phyloP scores from a whole-genome alignment of 1,140 invertebrate genomes.

The Drosophila sulfurigaster region DNA sequence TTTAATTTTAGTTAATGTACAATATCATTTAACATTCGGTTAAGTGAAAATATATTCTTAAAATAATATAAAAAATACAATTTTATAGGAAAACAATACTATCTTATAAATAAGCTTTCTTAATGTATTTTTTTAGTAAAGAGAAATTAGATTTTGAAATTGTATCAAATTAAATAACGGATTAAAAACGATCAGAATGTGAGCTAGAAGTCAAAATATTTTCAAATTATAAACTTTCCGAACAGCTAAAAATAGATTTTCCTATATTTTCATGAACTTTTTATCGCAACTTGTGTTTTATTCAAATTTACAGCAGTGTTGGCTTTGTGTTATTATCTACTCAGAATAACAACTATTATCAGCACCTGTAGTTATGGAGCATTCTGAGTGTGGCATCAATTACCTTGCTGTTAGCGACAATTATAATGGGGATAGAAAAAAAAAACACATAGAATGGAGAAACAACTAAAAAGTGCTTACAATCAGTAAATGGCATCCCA shows the following conservation, averaged over 20 bases:
- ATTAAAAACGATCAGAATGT: too few relatives aligned
- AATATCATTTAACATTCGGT: too few relatives aligned
- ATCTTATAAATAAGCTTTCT: too few relatives aligned
- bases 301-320: neutral
- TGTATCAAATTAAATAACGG: too few relatives aligned
- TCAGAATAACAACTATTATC: slow-evolving; percentile 18
- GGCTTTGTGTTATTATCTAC: neutral
- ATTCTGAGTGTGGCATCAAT: slow-evolving; percentile 35
- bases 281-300: neutral
- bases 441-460: neutral
- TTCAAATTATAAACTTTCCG: neutral
- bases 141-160: too few relatives aligned
- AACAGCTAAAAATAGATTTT: neutral
- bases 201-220: neutral
- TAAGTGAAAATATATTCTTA: too few relatives aligned
- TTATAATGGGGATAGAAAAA: slow-evolving; percentile 32
- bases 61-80: too few relatives aligned
- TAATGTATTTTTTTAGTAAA: too few relatives aligned
- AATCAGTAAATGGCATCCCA: slow-evolving; percentile 16
- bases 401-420: slow-evolving; percentile 36
- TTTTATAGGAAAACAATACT: too few relatives aligned
- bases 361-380: slow-evolving; percentile 35
- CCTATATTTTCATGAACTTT: slow-evolving; percentile 2
- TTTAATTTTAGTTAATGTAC: too few relatives aligned
- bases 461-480: slow-evolving; percentile 18